Conservation (phyloP, 2,888 invertebrate species). For the Heliconius hortense region DNA sequence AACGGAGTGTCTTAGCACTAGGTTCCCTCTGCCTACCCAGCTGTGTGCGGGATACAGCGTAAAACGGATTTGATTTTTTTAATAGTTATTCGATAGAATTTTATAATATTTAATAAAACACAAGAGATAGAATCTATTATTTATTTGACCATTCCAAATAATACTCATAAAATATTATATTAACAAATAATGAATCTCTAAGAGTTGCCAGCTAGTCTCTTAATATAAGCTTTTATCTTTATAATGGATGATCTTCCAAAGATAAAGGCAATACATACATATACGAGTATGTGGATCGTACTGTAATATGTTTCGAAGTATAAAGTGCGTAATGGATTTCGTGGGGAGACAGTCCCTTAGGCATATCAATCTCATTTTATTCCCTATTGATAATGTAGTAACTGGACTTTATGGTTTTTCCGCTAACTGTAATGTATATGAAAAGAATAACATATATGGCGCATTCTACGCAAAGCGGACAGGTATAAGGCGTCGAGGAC, state of each 20-base stretch:
- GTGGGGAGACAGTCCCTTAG: conserved; percentile 52
- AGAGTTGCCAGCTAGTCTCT: conserved; percentile 18
- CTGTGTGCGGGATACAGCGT: too few relatives aligned
- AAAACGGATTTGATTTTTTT: background rate
- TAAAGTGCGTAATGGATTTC: conserved; percentile 64
- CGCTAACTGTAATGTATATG: background rate
- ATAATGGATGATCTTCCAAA: conserved; percentile 68
- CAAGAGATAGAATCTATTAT: background rate
- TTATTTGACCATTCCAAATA: background rate
- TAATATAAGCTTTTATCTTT: conserved; percentile 56
- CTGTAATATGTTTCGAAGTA: conserved; percentile 51
- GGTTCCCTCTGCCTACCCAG: too few relatives aligned
- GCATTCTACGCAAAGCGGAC: too few relatives aligned
- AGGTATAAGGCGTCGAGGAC: too few relatives aligned
- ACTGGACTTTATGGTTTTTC: conserved; percentile 31
- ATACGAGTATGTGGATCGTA: conserved; percentile 53
- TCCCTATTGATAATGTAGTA: conserved; percentile 54
- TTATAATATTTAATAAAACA: background rate
- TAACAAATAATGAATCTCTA: conserved; percentile 3
- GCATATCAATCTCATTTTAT: conserved; percentile 55
- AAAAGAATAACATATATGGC: too few relatives aligned
- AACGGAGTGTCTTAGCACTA: too few relatives aligned
- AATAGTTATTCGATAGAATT: background rate
- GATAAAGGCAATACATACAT: conserved; percentile 54
- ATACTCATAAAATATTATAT: background rate